Base-by-base conservation (phyloP, 2,113 vertebrate species). In the Oenanthe oenanthe region DNA sequence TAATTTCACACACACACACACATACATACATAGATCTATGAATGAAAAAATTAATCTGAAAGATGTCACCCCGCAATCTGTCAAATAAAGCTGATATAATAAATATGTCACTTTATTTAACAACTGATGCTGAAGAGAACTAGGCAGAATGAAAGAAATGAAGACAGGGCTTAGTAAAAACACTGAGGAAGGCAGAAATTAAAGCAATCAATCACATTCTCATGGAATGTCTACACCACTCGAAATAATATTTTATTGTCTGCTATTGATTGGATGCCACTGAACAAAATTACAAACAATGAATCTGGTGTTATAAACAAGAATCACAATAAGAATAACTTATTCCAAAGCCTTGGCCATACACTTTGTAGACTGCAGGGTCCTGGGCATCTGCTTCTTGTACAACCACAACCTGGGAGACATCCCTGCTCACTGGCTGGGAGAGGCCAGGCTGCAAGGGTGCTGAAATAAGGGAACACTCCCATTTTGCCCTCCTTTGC, bases 101-200 rank as follows among this genome's bases (percentile, higher is more conserved):
- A 97, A 97, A 97, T 96, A 97, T 97, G 97, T 96, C 96, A 96
- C 91, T 97, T 95, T 97, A 97, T 95, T 97, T 97, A 97, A 97
- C 96, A 96, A 93, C 97, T 93, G 93, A 91, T 88, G 91, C 92
- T 93, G 93, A 96, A 95, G 95, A 96, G 93, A 96, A 86, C 85
- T 77, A 95, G 89, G 89, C 95, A 84, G 90, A 94, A 84, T 78
- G 93, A 96, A 96, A 97, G 91, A 94, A 97, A 96, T 96, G 93
- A 97, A 93, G 96, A 94, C 75, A 91, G 61, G 92, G 89, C 57
- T 96, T 93, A 94, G 86, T 93, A 88, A 96, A 96, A 95, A 92
- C 95, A 95, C 93, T 93, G 91, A 97, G 88, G 92, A 97, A 93
- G 91, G 96, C 97, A 97, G 97, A 97, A 97, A 97, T 97, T 97